Base-by-base conservation (phyloP, 2,888 invertebrate species). In the Oligia latruncula region DNA sequence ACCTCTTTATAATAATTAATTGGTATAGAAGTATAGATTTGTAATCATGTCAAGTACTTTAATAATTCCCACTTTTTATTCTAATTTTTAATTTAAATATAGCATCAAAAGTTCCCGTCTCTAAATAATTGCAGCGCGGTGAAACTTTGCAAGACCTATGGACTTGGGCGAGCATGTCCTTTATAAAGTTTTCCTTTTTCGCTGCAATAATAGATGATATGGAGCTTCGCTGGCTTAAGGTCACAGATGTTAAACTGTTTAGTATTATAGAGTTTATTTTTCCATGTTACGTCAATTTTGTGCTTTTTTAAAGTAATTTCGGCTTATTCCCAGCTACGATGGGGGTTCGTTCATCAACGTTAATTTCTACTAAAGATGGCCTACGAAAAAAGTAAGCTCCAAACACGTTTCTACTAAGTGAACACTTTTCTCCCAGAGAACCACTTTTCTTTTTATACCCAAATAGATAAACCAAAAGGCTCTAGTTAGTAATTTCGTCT, bases 111-210 rank as follows among this genome's bases (percentile, higher is more conserved):
- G 82, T 89, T 89, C 55, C 52, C 23, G 8, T 71, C 79, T 82
- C 62, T 79, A 84, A 89, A 89, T 89, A 88, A 89, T 89, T 87
- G 88, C 82, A 88, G 71, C 55, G 82, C 81, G 78, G 85, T 8
- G 74, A 76, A 89, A 87, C 78, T 88, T 88, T n/a, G 43, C 17
- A 68, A 84, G 85, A 88, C 83, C 83, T 85, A 86, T 82, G 80
- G 84, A 82, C 83, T 82, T 46, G 67, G 49, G 60, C 13, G 76
- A 78, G 73, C 70, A 74, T 80, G 75, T 81, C 78, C 72, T 86
- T 86, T 84, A 78, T 62, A 84, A 90, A 89, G 72, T 84, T 90
- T 81, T 86, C 74, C 86, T 78, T 83, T 87, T 86, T 77, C 79
- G 43, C 55, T 64, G 77, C 70, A 75, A 86, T 88, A 82, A 84